Percentiles rank a stretch among this genome's conserved stretches.
Conservation (phyloP, 2,113 vertebrate genomes). For the Nyctereutes procyonoides region DNA sequence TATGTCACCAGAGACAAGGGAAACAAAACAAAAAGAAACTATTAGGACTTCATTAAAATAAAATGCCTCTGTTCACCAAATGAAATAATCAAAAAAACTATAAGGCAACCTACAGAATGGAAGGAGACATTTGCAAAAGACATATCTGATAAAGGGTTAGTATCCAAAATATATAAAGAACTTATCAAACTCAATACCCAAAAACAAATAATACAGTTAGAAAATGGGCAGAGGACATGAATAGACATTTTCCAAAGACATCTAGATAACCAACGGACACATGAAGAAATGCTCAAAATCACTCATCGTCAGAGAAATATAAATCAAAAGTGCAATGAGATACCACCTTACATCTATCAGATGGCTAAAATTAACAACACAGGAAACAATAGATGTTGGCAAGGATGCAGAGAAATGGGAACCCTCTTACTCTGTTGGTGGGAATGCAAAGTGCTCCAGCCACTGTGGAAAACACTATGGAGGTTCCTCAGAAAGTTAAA, state of each 20-base stretch:
- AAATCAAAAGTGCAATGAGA: neutral
- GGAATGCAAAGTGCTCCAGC: neutral
- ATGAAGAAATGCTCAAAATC: neutral
- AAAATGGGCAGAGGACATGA: neutral
- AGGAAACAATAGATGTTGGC: neutral
- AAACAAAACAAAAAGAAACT: neutral
- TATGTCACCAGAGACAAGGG: neutral
- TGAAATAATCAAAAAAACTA: neutral
- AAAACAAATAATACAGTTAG: neutral
- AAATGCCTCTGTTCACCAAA: neutral
- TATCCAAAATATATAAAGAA: neutral
- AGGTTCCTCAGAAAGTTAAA: neutral
- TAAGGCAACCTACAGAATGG: neutral
- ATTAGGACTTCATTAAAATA: neutral
- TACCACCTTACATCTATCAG: neutral
- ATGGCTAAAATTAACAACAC: neutral
- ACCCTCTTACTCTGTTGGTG: neutral
- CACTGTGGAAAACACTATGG: neutral
- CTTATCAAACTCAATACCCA: neutral
- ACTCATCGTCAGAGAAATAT: neutral
- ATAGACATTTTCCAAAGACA: neutral
- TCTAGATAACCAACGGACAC: neutral
- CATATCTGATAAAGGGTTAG: neutral
- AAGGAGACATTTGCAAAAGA: neutral
- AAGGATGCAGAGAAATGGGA: neutral